Percentiles rank a stretch among this genome's conserved stretches.
Conservation (phyloP, 2,888 invertebrate species). For the Cacoxenus indagator region DNA sequence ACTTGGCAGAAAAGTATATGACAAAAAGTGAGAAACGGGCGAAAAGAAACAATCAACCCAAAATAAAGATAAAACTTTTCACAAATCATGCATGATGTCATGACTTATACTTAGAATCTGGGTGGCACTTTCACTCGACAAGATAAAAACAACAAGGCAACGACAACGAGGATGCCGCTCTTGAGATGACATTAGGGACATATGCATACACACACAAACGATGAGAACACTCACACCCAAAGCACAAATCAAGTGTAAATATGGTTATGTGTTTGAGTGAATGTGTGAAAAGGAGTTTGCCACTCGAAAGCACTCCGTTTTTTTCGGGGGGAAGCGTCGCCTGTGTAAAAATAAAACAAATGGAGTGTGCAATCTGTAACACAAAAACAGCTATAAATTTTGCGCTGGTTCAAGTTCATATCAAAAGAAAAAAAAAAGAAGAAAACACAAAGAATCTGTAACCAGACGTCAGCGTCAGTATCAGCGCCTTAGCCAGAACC, state of each 20-base stretch:
- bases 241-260: constrained; percentile 35
- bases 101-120: constrained; percentile 23
- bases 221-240: constrained; percentile 13
- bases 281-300: constrained; percentile 16
- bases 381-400: constrained; percentile 62
- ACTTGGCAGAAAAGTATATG: constrained; percentile 47
- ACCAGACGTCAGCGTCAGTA: not conserved
- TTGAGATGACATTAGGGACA: constrained; percentile 15
- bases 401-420: constrained; percentile 30
- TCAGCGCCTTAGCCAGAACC: not conserved
- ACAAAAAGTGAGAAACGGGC: not conserved
- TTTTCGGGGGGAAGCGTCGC: not conserved
- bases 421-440: constrained; percentile 16
- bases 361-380: constrained; percentile 65
- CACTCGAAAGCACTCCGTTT: not conserved
- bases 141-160: constrained; percentile 12
- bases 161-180: constrained; percentile 4
- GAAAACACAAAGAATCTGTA: not conserved
- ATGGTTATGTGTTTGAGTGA: constrained; percentile 24
- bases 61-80: constrained; percentile 45
- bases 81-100: constrained; percentile 62
- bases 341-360: constrained; percentile 59
- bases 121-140: constrained; percentile 31
- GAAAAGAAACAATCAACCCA: constrained; percentile 21
- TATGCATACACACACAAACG: constrained; percentile 6